Evolutionary conservation across 2,113 vertebrate genomes (phyloP), one percentile per base, ranked within the genome.

Genomic region (Cololabis saira): DNA sequence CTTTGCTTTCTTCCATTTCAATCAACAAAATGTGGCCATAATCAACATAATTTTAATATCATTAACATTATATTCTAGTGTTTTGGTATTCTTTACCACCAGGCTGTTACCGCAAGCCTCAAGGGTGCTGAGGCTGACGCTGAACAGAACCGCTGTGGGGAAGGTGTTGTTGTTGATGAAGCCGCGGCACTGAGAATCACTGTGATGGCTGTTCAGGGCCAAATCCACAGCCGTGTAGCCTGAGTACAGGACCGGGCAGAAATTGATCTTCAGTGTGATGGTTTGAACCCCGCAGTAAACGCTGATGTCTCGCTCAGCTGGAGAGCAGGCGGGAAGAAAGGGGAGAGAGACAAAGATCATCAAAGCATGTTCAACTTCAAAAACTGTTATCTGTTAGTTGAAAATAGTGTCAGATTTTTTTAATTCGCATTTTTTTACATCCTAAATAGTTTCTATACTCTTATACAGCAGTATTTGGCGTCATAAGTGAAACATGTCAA

Each of bases 101-200:
- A 99, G 89, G 53, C 86, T 94, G 92, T 95, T 99, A 69, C 95
- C 96, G 61, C 97, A 99, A 58, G 95, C 93, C 90, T 99, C 97
- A 91, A 99, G 90, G 37, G 96, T 96, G 92, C 94, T 98, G 74
- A 99, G 93, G 79, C 95, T 97, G 90, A 99, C 97, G 90, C 95
- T 96, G 87, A 99, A 99, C 87, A 99, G 94, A 67, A 99, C 93
- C 22, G 95, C 95, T 0, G 97, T 96, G 50, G 97, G 97, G 82
- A 98, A 97, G 19, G 96, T 98, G 92, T 97, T 98, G 90, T 99
- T 99, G 90, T 98, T 98, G 84, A 98, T 92, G 87, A 98, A 98
- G 3, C 97, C 97, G 13, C 95, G 92, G 86, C 97, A 99, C 52
- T 98, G 97, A 41, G 93, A 87, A 18, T 99, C 96, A 33, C 93